A percentile compares a stretch with the other conserved stretches of the same genome.
Evolutionary conservation across 1,140 invertebrate species (phyloP).

Genomic region (Acromyrmex charruanus): DNA sequence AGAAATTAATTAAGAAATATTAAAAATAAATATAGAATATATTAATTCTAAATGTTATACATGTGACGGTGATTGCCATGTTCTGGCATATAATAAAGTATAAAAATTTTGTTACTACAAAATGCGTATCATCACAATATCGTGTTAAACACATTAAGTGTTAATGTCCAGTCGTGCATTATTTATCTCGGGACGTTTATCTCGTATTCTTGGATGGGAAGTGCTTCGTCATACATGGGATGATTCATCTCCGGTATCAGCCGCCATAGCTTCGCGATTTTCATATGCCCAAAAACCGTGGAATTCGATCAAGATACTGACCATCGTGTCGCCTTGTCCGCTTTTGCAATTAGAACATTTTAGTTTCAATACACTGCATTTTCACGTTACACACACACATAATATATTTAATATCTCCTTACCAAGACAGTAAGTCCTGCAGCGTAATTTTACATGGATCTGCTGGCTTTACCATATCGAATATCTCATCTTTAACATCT

Average conservation of each 20-base stretch:
- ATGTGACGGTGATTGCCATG: background rate
- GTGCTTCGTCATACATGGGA: slow-evolving; percentile 81
- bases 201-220: slow-evolving; percentile 39
- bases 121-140: slow-evolving; percentile 1
- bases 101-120: slow-evolving; percentile 24
- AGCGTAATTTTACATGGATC: slow-evolving; percentile 95
- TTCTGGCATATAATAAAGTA: background rate
- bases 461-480: slow-evolving; percentile 98
- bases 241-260: slow-evolving; percentile 87
- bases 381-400: background rate
- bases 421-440: slow-evolving; percentile 92
- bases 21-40: background rate
- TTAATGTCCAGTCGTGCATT: background rate
- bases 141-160: background rate
- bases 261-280: slow-evolving; percentile 93
- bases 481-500: slow-evolving; percentile 98
- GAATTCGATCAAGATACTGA: slow-evolving; percentile 97
- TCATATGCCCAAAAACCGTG: slow-evolving; percentile 99
- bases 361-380: background rate
- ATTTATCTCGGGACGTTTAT: slow-evolving; percentile 37
- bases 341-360: slow-evolving; percentile 85
- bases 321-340: slow-evolving; percentile 97
- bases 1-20: background rate
- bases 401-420: slow-evolving; percentile 16
- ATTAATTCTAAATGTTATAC: slow-evolving; percentile 9